Conservation (phyloP, 2,888 invertebrate genomes). For the Parelbella ahira region DNA sequence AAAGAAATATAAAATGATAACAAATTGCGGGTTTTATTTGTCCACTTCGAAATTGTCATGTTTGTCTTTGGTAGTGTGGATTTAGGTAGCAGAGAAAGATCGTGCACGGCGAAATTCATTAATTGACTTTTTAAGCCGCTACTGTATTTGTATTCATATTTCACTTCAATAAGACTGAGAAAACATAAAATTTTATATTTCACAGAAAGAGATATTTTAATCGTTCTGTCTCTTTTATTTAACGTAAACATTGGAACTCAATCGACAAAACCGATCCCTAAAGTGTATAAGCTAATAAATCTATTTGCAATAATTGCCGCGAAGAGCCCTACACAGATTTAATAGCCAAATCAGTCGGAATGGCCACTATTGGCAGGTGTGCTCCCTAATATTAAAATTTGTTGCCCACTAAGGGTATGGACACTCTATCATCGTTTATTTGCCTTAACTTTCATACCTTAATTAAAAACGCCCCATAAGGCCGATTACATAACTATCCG, state of each 20-base stretch:
- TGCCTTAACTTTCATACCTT: constrained; percentile 45
- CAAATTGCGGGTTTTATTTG: constrained; percentile 18
- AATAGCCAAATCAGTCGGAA: constrained; percentile 73
- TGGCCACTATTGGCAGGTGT: constrained; percentile 61
- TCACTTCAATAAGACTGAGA: too few relatives aligned
- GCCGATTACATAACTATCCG: constrained; percentile 26
- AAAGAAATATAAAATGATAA: constrained; percentile 14
- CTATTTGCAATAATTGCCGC: constrained; percentile 41
- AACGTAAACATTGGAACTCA: too few relatives aligned
- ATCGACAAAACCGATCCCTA: too few relatives aligned
- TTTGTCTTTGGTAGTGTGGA: constrained; percentile 3
- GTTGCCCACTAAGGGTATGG: constrained; percentile 43
- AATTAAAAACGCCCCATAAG: constrained; percentile 37
- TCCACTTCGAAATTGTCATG: constrained; percentile 16
- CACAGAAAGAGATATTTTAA: too few relatives aligned
- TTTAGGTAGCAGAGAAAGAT: not conserved
- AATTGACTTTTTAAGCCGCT: too few relatives aligned
- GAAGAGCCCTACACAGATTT: constrained; percentile 61
- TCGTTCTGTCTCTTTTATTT: too few relatives aligned
- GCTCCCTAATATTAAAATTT: constrained; percentile 62
- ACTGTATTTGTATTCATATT: too few relatives aligned
- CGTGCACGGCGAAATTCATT: too few relatives aligned
- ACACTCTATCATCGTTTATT: constrained; percentile 54
- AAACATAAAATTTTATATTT: too few relatives aligned
- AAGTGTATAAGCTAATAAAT: constrained; percentile 57